Percentiles rank a stretch among this genome's conserved stretches.
Evolutionary conservation across 2,113 vertebrate genomes (phyloP).

Genomic region (Acinonyx jubatus): DNA sequence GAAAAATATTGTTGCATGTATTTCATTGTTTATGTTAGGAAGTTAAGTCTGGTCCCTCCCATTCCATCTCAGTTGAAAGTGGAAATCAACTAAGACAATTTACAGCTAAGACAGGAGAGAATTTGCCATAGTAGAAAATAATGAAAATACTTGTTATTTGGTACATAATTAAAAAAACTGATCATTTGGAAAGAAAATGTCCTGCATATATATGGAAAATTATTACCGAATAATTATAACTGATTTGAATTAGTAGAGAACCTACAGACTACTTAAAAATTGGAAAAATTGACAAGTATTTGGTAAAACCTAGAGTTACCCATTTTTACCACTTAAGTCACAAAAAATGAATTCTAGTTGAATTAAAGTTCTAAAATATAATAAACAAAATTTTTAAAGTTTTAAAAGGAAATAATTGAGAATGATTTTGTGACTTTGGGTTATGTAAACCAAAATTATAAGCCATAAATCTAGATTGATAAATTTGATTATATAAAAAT

Average conservation of each 20-base stretch:
- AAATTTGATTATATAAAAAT: neutral
- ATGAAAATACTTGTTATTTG: neutral
- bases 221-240: neutral
- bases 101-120: neutral
- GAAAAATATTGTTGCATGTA: neutral
- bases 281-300: neutral
- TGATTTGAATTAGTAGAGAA: neutral
- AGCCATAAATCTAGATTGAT: neutral
- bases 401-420: neutral
- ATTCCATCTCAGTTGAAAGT: neutral
- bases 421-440: neutral
- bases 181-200: neutral
- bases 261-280: neutral
- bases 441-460: neutral
- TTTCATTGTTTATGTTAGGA: neutral
- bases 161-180: neutral
- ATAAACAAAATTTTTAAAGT: neutral
- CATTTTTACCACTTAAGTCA: neutral
- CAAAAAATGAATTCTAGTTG: neutral
- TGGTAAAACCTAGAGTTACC: neutral
- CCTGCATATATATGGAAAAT: neutral
- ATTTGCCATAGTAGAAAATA: slow-evolving; percentile 21
- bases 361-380: neutral
- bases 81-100: neutral
- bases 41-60: neutral